Evolutionary conservation across 2,113 vertebrate genomes (phyloP).

Genomic region (Psephotus haematonotus): DNA sequence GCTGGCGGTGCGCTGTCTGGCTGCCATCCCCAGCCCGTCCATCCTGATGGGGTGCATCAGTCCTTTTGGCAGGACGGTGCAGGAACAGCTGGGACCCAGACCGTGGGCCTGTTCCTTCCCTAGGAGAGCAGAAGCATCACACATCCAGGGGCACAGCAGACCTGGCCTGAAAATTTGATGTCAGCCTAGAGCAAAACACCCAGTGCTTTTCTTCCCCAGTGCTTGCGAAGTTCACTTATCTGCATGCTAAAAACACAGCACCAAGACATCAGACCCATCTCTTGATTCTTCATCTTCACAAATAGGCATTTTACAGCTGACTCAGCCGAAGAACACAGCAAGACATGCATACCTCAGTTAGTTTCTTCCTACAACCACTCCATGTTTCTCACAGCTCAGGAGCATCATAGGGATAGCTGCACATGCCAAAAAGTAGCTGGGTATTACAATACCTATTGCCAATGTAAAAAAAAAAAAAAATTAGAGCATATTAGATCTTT

Average conservation of each 20-base stretch:
- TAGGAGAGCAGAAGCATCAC: neutral
- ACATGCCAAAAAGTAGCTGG: neutral
- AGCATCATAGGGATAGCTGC: neutral
- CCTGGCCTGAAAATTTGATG: neutral
- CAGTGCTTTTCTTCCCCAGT: accelerated
- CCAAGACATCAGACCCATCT: neutral
- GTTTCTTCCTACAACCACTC: neutral
- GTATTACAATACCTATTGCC: neutral
- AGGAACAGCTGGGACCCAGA: neutral
- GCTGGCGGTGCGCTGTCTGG: neutral
- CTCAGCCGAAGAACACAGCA: neutral
- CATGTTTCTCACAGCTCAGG: neutral
- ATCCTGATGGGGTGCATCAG: too few relatives aligned
- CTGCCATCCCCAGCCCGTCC: neutral
- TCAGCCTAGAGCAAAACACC: neutral
- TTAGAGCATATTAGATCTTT: constrained; percentile 2
- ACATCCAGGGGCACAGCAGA: accelerated
- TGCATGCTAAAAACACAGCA: neutral
- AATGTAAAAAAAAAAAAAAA: constrained; percentile 30
- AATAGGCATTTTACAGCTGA: neutral
- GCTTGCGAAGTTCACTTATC: neutral
- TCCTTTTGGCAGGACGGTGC: neutral
- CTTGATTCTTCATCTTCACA: neutral
- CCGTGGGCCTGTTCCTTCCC: neutral
- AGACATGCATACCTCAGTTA: neutral